A percentile compares a stretch with the other conserved stretches of the same genome.
Evolutionary conservation across 1,140 invertebrate genomes (phyloP).

Genomic region (Drosophila dunni): DNA sequence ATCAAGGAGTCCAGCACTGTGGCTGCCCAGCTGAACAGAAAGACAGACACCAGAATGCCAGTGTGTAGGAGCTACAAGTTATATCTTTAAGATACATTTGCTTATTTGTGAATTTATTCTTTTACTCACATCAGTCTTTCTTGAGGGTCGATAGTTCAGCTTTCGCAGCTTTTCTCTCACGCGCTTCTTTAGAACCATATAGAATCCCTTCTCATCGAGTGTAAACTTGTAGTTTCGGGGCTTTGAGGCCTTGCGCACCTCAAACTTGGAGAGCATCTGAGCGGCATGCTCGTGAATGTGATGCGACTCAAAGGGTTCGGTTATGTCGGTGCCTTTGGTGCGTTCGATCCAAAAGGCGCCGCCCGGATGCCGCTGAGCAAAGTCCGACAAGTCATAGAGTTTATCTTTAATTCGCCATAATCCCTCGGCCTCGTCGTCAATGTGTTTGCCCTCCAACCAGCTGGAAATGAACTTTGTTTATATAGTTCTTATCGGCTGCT

Average conservation of each 20-base stretch:
- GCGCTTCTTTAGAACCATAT: conserved; percentile 87
- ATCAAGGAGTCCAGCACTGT: conserved; percentile 85
- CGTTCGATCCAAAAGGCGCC: conserved; percentile 90
- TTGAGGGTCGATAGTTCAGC: conserved; percentile 65
- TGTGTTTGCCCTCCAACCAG: conserved; percentile 88
- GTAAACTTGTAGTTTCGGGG: conserved; percentile 88
- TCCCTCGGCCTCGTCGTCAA: conserved; percentile 90
- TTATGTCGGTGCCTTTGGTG: conserved; percentile 91
- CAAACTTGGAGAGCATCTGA: conserved; percentile 87
- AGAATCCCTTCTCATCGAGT: conserved; percentile 90
- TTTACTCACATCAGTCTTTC: conserved; percentile 63
- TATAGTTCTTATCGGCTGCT: background rate
- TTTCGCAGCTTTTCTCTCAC: conserved; percentile 86
- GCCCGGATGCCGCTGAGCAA: conserved; percentile 91
- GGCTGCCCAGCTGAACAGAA: conserved; percentile 86
- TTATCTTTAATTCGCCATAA: conserved; percentile 91
- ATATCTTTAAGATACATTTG: no score
- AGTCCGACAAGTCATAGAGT: conserved; percentile 90
- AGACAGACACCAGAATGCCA: conserved; percentile 84
- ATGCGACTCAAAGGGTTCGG: conserved; percentile 90
- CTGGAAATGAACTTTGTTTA: conserved; percentile 37
- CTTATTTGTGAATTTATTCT: no score
- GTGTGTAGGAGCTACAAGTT: conserved; percentile 74
- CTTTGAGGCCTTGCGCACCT: conserved; percentile 86
- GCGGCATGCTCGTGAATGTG: conserved; percentile 86